phyloP scores from a whole-genome alignment of 2,113 vertebrate genomes.

The Nesoenas mayeri region DNA sequence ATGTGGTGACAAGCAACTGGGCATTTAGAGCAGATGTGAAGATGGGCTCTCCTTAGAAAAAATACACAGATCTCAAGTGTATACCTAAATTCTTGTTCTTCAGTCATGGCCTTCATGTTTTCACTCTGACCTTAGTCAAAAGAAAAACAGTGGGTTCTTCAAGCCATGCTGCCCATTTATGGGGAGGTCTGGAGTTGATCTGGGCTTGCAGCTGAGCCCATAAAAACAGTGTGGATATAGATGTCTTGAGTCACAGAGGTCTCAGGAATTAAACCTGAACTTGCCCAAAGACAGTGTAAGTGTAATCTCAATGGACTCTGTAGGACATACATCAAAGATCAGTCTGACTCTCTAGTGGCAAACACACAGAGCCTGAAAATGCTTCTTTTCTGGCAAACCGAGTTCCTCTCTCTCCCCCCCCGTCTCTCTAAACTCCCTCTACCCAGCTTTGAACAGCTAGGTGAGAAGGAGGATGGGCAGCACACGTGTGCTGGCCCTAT shows the following conservation, averaged over 20 bases:
- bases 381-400: background rate
- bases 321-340: background rate
- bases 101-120: background rate
- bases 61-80: background rate
- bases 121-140: background rate
- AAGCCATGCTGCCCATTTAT: background rate
- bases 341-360: background rate
- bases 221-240: background rate
- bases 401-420: background rate
- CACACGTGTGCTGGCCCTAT: background rate
- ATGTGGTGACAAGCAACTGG: background rate
- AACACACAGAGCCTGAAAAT: background rate
- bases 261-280: background rate
- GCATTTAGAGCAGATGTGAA: background rate
- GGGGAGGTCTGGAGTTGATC: background rate
- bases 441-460: background rate
- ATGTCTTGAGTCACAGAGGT: background rate
- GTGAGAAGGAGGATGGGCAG: constrained; percentile 1
- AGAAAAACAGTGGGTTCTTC: background rate
- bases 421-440: background rate
- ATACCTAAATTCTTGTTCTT: background rate
- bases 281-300: fast-evolving
- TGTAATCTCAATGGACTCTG: background rate
- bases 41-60: background rate
- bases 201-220: background rate